Conservation (phyloP, 1,140 invertebrate genomes). For the Gonioctena quinquepunctata region DNA sequence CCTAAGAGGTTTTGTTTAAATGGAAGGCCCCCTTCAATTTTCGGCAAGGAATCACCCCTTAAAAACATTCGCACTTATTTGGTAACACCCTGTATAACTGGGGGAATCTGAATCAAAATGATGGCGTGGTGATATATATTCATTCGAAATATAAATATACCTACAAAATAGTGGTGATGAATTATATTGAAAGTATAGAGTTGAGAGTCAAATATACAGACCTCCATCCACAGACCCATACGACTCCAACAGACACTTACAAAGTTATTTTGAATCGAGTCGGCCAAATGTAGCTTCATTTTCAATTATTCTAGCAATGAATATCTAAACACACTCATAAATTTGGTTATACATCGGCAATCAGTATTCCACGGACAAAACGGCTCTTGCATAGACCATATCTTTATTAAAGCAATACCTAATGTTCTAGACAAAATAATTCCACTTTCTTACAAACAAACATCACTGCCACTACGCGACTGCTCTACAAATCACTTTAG, state of each 20-base stretch:
- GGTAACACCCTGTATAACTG: too few species aligned
- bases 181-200: not conserved
- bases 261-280: not conserved
- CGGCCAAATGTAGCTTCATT: not conserved
- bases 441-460: conserved; percentile 6
- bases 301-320: not conserved
- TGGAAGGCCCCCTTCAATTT: too few species aligned
- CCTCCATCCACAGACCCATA: not conserved
- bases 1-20: too few species aligned
- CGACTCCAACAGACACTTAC: too few species aligned
- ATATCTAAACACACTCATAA: conserved; percentile 12
- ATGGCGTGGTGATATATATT: not conserved
- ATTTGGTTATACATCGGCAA: conserved; percentile 5
- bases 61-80: too few species aligned
- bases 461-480: conserved; percentile 8
- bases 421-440: not conserved
- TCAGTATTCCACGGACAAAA: not conserved
- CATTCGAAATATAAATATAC: not conserved
- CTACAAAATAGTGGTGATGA: not conserved
- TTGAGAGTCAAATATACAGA: not conserved
- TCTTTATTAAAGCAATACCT: not conserved
- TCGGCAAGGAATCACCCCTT: too few species aligned
- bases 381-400: too few species aligned
- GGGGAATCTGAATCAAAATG: not conserved
- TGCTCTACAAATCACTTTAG: not conserved